A percentile compares a stretch with the other conserved stretches of the same genome.
Evolutionary conservation across 2,797 vertebrate genomes (phyloP).

Genomic region (Kryptolebias ocellatus): DNA sequence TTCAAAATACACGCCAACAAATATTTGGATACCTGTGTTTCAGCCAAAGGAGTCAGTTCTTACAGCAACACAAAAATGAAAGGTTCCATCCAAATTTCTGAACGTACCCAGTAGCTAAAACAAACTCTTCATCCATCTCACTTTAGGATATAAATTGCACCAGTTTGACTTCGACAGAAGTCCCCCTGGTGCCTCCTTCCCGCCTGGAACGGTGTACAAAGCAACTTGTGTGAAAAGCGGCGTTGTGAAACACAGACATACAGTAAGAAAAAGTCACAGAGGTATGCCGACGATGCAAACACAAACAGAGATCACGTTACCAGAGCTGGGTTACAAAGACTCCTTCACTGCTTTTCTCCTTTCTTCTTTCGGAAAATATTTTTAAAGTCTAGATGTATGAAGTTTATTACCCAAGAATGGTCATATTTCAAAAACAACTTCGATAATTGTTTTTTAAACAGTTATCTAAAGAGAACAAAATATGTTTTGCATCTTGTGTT

Average conservation of each 20-base stretch:
- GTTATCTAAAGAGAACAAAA: not conserved
- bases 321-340: constrained; percentile 23
- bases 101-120: constrained; percentile 18
- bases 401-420: not conserved
- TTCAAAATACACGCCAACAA: constrained; percentile 39
- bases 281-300: constrained; percentile 64
- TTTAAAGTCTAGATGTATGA: constrained; percentile 8
- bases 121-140: constrained; percentile 16
- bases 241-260: constrained; percentile 21
- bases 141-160: constrained; percentile 28
- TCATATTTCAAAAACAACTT: not conserved
- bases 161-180: constrained; percentile 23
- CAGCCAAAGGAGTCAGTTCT: not conserved
- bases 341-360: constrained; percentile 9
- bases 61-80: constrained; percentile 10
- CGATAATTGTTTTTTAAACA: not conserved
- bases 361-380: constrained; percentile 10
- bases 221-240: constrained; percentile 26
- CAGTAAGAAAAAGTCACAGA: constrained; percentile 48
- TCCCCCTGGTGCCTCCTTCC: constrained; percentile 4
- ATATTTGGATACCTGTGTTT: constrained; percentile 49
- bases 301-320: constrained; percentile 67
- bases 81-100: not conserved
- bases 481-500: not conserved
- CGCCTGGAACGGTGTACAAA: constrained; percentile 5